Base-by-base conservation (phyloP, 1,140 invertebrate species). In the Drosophila busckii region DNA sequence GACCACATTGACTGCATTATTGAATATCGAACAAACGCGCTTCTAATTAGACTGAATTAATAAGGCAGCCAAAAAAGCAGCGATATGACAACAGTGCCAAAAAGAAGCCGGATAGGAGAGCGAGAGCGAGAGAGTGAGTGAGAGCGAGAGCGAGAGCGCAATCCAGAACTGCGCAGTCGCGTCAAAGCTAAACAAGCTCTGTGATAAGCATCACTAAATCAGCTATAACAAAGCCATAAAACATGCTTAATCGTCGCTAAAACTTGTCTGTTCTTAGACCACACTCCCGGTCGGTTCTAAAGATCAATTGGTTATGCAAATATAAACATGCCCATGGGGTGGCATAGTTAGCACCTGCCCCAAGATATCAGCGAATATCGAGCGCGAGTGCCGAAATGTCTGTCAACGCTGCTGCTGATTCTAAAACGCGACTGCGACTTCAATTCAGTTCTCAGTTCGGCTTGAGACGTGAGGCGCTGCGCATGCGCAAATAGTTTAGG, bases 171-270 rank as follows among this genome's bases (percentile, higher is more conserved):
- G 23, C 40, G 29, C n/a, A n/a, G 48, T 29, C 56, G 37, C 41
- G 48, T 63, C 22, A 54, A 70, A 63, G 45, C 65, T 41, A 71
- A 78, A 78, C 71, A 56, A 80, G 73, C 68, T 71, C 26, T 32
- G 28, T 62, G 63, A 82, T 82, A 73, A 80, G 59, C 53, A 69
- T 73, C 68, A 73, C 49, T 82, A 80, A 80, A 80, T 80, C 68
- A 80, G 75, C 55, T 31, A 56, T 55, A 50, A 56, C 66, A 56
- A 68, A 59, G 63, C 70, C 64, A 80, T 80, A 82, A 82, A 82
- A 73, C 75, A 82, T 54, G 45, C 38, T 50, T 65, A 76, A 52
- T 53, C 31, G 38, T 25, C 32, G 28, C 28, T 29, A 31, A 62
- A 63, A 70, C 70, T 32, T 55, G 66, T 65, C 70, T 65, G 62